phyloP scores from a whole-genome alignment of 2,797 vertebrate species.

The Allobates femoralis region DNA sequence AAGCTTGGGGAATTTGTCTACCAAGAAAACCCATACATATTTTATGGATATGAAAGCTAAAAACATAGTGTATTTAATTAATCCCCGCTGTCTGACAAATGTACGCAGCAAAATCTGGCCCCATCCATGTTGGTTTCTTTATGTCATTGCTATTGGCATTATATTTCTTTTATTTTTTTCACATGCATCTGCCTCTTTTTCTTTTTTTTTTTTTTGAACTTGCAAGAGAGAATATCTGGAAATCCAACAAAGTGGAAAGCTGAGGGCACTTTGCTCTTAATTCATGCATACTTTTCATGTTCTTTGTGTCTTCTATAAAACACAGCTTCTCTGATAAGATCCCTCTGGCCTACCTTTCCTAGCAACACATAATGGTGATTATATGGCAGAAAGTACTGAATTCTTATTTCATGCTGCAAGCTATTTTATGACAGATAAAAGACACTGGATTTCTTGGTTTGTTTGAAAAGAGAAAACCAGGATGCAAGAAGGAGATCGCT shows the following conservation, averaged over 20 bases:
- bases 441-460: slow-evolving; percentile 43
- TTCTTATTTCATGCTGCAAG: slow-evolving; percentile 55
- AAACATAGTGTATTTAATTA: slow-evolving; percentile 57
- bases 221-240: slow-evolving; percentile 45
- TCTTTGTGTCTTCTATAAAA: slow-evolving; percentile 60
- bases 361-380: slow-evolving; percentile 54
- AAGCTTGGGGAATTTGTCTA: slow-evolving; percentile 52
- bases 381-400: slow-evolving; percentile 48
- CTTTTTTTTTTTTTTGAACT: slow-evolving; percentile 30
- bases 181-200: slow-evolving; percentile 49
- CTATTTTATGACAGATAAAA: slow-evolving; percentile 57
- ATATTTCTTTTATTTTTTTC: slow-evolving; percentile 45
- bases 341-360: slow-evolving; percentile 54
- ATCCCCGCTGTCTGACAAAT: slow-evolving; percentile 53
- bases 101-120: slow-evolving; percentile 32
- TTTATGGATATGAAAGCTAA: slow-evolving; percentile 56
- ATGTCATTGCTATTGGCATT: slow-evolving; percentile 46
- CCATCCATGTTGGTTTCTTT: slow-evolving; percentile 46
- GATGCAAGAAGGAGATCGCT: slow-evolving; percentile 35
- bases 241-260: slow-evolving; percentile 51
- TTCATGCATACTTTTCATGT: slow-evolving; percentile 60
- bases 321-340: slow-evolving; percentile 55
- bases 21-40: slow-evolving; percentile 56
- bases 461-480: slow-evolving; percentile 37
- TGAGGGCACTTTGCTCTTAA: slow-evolving; percentile 58